Percentiles rank a stretch among this genome's conserved stretches.
Conservation (phyloP, 2,888 invertebrate species). For the Lasius fuliginosus region DNA sequence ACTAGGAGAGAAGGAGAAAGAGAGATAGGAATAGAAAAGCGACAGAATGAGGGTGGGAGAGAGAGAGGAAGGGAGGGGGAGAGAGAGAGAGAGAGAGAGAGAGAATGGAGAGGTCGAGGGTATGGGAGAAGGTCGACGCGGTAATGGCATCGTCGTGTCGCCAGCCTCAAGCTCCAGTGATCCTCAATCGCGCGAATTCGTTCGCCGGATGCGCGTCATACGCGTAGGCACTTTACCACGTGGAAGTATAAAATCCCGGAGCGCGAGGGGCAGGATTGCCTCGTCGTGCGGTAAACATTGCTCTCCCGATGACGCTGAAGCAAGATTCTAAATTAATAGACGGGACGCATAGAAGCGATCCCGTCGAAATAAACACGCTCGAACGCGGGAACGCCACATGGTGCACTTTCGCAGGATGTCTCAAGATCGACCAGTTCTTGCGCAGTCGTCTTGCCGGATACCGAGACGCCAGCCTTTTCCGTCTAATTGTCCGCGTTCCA, state of each 20-base stretch:
- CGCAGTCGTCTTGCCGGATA: slow-evolving; percentile 26
- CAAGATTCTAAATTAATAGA: slow-evolving; percentile 37
- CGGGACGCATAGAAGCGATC: slow-evolving; percentile 7
- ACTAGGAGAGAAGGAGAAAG: slow-evolving; percentile 54
- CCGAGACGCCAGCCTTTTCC: slow-evolving; percentile 66
- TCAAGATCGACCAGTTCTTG: slow-evolving; percentile 76
- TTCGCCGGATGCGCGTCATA: slow-evolving; percentile 68
- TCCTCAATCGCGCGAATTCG: slow-evolving; percentile 79
- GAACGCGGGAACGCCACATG: slow-evolving; percentile 61
- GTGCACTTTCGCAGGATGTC: slow-evolving; percentile 76
- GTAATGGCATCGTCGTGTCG: slow-evolving; percentile 84
- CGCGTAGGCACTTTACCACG: slow-evolving; percentile 22
- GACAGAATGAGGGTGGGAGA: slow-evolving; percentile 14
- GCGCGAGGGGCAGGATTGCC: slow-evolving; percentile 13
- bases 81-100: slow-evolving; percentile 51
- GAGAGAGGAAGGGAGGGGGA: slow-evolving; percentile 60
- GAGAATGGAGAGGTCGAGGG: slow-evolving; percentile 65
- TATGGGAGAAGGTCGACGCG: slow-evolving; percentile 78
- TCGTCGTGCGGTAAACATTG: slow-evolving; percentile 3
- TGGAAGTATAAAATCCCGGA: slow-evolving; percentile 20
- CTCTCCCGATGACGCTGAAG: background rate
- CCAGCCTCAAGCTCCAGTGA: slow-evolving; percentile 83
- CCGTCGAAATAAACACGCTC: slow-evolving; percentile 10
- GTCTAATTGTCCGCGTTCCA: slow-evolving; percentile 77
- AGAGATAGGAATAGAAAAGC: slow-evolving; percentile 53